A percentile compares a stretch with the other conserved stretches of the same genome.
Evolutionary conservation across 2,797 vertebrate species (phyloP).

Genomic region (Loriculus beryllinus): DNA sequence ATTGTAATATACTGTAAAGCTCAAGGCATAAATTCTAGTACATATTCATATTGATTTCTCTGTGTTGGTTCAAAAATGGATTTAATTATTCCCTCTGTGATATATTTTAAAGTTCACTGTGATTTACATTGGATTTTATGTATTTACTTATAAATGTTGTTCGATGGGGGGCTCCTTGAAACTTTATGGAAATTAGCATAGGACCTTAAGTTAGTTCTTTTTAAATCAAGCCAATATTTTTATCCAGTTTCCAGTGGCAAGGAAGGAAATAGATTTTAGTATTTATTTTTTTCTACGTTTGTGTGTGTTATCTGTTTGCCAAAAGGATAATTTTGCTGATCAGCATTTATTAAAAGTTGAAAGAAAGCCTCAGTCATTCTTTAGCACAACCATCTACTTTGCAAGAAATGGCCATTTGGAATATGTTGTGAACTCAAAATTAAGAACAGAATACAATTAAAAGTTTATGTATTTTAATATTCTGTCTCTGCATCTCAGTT

Average conservation of each 20-base stretch:
- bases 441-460: neutral
- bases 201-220: neutral
- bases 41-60: neutral
- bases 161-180: neutral
- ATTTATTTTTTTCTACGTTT: neutral
- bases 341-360: neutral
- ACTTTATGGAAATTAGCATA: slow-evolving; percentile 1
- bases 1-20: neutral
- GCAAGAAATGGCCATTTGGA: neutral
- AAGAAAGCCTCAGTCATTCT: neutral
- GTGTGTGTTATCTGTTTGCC: neutral
- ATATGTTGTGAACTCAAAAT: slow-evolving; percentile 3
- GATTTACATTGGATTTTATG: neutral
- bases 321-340: neutral
- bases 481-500: neutral
- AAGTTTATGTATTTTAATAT: neutral
- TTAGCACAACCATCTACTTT: neutral
- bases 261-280: neutral
- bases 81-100: neutral
- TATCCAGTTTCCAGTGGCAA: neutral
- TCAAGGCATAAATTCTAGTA: neutral
- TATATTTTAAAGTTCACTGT: neutral
- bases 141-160: neutral
- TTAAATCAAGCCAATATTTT: neutral
- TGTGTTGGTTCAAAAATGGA: neutral